Conservation (phyloP, 1,140 invertebrate species). For the Listronotus bonariensis region DNA sequence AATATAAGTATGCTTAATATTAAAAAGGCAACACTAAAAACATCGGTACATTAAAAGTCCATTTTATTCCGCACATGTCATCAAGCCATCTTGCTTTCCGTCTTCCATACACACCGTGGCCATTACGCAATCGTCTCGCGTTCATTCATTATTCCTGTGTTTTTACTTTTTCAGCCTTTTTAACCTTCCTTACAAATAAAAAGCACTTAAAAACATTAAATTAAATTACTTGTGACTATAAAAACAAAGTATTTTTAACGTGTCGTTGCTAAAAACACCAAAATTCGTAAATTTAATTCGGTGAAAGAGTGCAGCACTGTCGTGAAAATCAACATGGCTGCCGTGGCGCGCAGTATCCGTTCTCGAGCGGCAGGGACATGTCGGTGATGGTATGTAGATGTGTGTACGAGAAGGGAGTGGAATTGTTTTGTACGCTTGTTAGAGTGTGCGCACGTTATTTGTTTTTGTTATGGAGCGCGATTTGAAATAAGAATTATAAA, state of each 20-base stretch:
- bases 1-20: too few relatives aligned
- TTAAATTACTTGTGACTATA: not conserved
- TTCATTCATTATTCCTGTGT: not conserved
- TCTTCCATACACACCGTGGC: constrained; percentile 22
- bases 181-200: not conserved
- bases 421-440: too few relatives aligned
- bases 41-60: not conserved
- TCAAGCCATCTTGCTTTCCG: constrained; percentile 12
- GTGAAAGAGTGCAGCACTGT: constrained; percentile 46
- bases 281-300: constrained; percentile 6
- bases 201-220: not conserved
- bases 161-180: not conserved
- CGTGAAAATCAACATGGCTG: constrained; percentile 51
- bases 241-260: not conserved
- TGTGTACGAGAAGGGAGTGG: too few relatives aligned
- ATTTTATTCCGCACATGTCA: constrained; percentile 28
- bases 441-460: too few relatives aligned
- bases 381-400: too few relatives aligned
- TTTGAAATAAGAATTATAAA: too few relatives aligned
- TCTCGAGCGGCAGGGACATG: too few relatives aligned
- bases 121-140: constrained; percentile 33
- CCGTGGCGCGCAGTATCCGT: constrained; percentile 30
- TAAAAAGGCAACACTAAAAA: too few relatives aligned
- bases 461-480: too few relatives aligned
- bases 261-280: constrained; percentile 1